Conservation (phyloP, 2,113 vertebrate genomes). For the Micronycteris hirsuta region DNA sequence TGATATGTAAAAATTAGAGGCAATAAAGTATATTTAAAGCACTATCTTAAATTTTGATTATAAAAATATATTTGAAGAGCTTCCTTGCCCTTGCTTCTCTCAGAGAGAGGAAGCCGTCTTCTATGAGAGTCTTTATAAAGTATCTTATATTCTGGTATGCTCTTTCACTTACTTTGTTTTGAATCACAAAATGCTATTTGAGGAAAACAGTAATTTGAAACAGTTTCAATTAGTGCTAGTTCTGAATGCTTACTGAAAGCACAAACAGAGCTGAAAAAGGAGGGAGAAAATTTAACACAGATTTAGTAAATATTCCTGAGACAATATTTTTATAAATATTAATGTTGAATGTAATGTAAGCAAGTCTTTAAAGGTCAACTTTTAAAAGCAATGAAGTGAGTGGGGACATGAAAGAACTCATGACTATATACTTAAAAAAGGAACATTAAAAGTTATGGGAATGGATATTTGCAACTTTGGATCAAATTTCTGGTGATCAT, state of each 20-base stretch:
- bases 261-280: not conserved
- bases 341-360: not conserved
- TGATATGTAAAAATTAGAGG: not conserved
- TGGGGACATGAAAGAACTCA: not conserved
- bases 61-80: not conserved
- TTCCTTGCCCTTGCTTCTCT: not conserved
- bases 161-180: not conserved
- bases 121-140: not conserved
- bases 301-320: not conserved
- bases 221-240: not conserved
- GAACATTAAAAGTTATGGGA: not conserved
- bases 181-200: not conserved
- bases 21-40: not conserved
- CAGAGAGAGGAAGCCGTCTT: not conserved
- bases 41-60: not conserved
- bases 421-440: not conserved
- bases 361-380: not conserved
- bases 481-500: not conserved
- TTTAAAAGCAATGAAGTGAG: conserved; percentile 19
- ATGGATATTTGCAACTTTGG: not conserved
- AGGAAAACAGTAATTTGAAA: not conserved
- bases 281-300: not conserved
- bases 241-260: not conserved
- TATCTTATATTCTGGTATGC: not conserved
- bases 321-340: not conserved